Evolutionary conservation across 2,113 vertebrate species (phyloP), one percentile per base, ranked within the genome.

Genomic region (Peromyscus leucopus): DNA sequence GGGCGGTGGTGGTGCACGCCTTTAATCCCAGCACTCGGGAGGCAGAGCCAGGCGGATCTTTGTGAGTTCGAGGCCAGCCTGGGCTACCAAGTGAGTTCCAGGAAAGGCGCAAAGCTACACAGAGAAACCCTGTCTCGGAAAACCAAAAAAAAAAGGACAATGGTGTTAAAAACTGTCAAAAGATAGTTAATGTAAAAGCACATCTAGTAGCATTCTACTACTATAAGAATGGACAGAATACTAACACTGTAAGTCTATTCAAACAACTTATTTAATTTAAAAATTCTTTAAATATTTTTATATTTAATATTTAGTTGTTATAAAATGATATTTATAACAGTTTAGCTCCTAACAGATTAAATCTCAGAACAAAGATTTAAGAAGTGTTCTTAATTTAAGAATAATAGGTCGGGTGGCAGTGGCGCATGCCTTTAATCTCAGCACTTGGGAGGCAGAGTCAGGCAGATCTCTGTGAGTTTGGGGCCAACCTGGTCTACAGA

Each of bases 291-390:
- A n/a, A 72, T 21, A 72, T n/a, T 72, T 72, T 72, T 33, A 72
- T 36, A 71, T 71, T 71, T 72, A 72, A n/a, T 39, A 88, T 42
- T 90, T 79, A 91, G 79, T 74, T 72, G 17, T 80, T 90, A 91
- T 51, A 80, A 91, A 93, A 93, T 83, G 55, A 82, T 48, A 95
- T 31, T 95, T 4, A 55, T 31, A 33, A 72, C 19, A 71, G 55
- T 61, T 93, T 57, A 90, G 42, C 80, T 93, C 90, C 16, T 72
- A 93, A 91, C 16, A 94, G n/a, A 95, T 76, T 90, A 85, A 80
- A 67, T 61, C 7, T 92, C 78, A 90, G 24, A 92, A 87, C 6
- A 92, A 95, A 90, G 57, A 76, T 72, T 65, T 80, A 87, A 93
- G 26, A 65, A 5, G 28, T 94, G 1, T 67, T 85, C 51, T 95